Evolutionary conservation across 2,113 vertebrate species (phyloP), one percentile per base, ranked within the genome.

Genomic region (Setophaga coronata): DNA sequence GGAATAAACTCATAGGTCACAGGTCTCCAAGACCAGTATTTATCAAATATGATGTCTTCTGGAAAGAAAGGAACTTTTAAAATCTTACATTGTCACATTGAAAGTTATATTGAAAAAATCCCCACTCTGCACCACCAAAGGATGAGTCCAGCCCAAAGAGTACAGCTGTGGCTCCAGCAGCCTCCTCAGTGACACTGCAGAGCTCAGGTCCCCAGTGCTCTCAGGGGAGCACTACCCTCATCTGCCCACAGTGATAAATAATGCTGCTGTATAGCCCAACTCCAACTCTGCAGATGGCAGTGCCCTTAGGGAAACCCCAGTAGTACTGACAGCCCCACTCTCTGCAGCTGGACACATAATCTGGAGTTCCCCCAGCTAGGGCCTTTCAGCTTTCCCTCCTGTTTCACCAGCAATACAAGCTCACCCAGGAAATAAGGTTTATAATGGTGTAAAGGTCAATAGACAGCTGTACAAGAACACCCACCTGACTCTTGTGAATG

Each of bases 401-500:
- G 4, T 40, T 93, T 93, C 56, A 65, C 29, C 53, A 77, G 54
- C 36, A 58, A 20, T 10, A 5, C 9, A 62, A 81, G 24, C 9
- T 33, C 15, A 43, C 50, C 10, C 33, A 45, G 43, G 40, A 79
- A 76, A 65, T 42, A 54, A 74, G 5, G 20, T 13, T 71, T 84
- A 40, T 9, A 33, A 26, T 17, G 4, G 26, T 40, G 12, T 48
- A 76, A 12, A 69, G 36, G 18, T 38, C 34, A 66, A 17, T 0
- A 38, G 43, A 24, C 33, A n/a, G 14, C 16, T 29, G 6, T 53
- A 12, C 29, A 60, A 85, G 56, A 67, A 57, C 18, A 91, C 95
- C 76, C 87, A 99, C 99, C 98, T 99, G 99, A 95, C 99, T 99
- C 97, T 99, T 99, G 96, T 99, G 99, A 97, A 99, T 99, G 87